Evolutionary conservation across 2,888 invertebrate genomes (phyloP).

Genomic region (Congeria kusceri): DNA sequence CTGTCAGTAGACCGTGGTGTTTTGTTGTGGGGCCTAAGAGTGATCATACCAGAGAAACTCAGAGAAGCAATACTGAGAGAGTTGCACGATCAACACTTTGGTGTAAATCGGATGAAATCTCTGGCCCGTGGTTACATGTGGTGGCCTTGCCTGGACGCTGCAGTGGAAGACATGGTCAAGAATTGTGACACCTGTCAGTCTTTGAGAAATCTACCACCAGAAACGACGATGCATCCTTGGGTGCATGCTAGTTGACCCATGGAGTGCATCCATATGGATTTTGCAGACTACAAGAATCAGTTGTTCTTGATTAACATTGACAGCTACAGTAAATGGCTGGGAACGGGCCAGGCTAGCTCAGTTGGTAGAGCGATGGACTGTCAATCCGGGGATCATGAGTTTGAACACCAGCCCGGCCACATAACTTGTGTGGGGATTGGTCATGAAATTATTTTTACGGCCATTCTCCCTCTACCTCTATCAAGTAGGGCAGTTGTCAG

Average conservation of each 20-base stretch:
- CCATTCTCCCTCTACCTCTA: too few relatives aligned
- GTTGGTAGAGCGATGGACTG: too few relatives aligned
- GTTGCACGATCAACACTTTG: constrained; percentile 12
- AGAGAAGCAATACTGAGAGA: constrained; percentile 2
- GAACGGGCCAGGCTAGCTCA: too few relatives aligned
- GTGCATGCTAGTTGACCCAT: constrained; percentile 31
- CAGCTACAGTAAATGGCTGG: constrained; percentile 47
- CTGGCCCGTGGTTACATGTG: constrained; percentile 40
- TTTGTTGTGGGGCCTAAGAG: constrained; percentile 7
- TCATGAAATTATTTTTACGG: too few relatives aligned
- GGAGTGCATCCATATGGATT: constrained; percentile 54
- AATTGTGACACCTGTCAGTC: constrained; percentile 41
- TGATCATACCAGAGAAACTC: constrained; percentile 4
- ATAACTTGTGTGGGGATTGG: too few relatives aligned
- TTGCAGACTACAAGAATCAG: constrained; percentile 41
- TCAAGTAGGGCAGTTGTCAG: too few relatives aligned
- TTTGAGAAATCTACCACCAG: constrained; percentile 16
- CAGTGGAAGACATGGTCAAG: constrained; percentile 30
- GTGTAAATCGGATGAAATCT: constrained; percentile 15
- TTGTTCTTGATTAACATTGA: constrained; percentile 46
- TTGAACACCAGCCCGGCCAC: too few relatives aligned
- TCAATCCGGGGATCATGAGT: too few relatives aligned
- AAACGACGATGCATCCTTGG: constrained; percentile 46
- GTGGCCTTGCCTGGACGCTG: constrained; percentile 39
- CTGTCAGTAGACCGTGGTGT: constrained; percentile 9